Base-by-base conservation (phyloP, 1,140 invertebrate species). In the Drosophila suzukii region DNA sequence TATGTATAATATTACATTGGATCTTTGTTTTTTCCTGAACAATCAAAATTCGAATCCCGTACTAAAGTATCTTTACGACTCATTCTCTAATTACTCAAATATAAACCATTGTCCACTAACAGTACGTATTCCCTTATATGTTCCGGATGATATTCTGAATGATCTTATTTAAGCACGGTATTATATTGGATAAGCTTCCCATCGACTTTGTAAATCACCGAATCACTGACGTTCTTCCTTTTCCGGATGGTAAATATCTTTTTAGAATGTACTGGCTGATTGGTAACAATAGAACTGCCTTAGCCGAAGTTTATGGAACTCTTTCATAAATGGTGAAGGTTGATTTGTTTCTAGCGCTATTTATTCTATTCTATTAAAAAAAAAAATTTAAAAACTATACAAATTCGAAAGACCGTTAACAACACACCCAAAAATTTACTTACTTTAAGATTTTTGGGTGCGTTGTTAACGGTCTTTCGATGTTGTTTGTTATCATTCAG, bases 141-240 rank as follows among this genome's bases (percentile, higher is more conserved):
- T 8, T 10, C 30, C 3, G 7, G 2, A 3, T 34, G 1, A 34
- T 34, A 1, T 10, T 34, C 7, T 10, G 7, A 34, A 34, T 32
- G 7, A 34, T 10, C 32, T 38, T 3, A 27, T 56, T 44, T 13
- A 7, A 54, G 61, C 38, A 44, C 4, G 41, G 8, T 24, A 0
- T 63, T 27, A 44, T 13, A 30, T 7, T 56, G 41, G 61, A 46
- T 6, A 65, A 65, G 34, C 34, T 65, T 32, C 41, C 53, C 6
- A 4, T 43, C 12, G 50, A 32, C 6, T 12, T 44, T n/a, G 27
- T 63, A 2, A 24, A 44, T 15, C 6, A 44, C 13, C 38, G 39
- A 13, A 8, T 63, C 32, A 44, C 50, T 0, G 15, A 6, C 10
- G 51, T 55, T 12, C 51, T 62, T 24, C 60, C 60, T 0, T 55